These are phyloP conservation scores for Orgyia antiqua DNA, from an alignment of 2,888 invertebrate genomes.

Conservation along the genomic window DNA sequence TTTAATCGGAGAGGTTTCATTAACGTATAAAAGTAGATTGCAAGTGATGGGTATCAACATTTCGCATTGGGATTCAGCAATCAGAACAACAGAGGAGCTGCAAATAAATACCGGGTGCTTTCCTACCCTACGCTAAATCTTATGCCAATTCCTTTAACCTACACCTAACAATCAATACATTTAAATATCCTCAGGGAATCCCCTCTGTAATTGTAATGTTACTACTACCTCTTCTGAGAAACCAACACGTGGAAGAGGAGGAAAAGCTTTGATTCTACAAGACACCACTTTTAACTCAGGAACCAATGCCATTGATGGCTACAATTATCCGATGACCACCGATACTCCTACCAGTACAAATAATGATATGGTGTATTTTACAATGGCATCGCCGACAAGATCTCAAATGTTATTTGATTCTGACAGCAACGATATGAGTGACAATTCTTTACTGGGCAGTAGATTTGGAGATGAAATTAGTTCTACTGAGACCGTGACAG, in stretches of 20 bases:
- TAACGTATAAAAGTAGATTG: too few species aligned
- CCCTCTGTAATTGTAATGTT: constrained; percentile 1
- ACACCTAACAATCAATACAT: constrained; percentile 2
- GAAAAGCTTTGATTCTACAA: constrained; percentile 4
- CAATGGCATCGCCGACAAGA: constrained; percentile 1
- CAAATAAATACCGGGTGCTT: too few species aligned
- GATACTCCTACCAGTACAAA: not conserved
- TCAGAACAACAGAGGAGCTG: too few species aligned
- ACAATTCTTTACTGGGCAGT: not conserved
- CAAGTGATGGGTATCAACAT: too few species aligned
- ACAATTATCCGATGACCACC: not conserved
- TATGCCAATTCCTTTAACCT: not conserved
- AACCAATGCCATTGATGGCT: not conserved
- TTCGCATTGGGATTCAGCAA: too few species aligned
- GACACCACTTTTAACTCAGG: not conserved
- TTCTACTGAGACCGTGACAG: not conserved
- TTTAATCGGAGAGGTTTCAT: too few species aligned
- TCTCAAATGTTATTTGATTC: not conserved
- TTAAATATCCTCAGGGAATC: constrained; percentile 7
- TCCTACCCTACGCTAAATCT: too few species aligned
- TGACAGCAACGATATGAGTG: not conserved
- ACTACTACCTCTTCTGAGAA: not conserved
- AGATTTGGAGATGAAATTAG: not conserved
- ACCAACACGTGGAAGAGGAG: not conserved
- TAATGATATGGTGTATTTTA: not conserved